Conservation (phyloP, 2,113 vertebrate genomes). For the Nibea coibor region DNA sequence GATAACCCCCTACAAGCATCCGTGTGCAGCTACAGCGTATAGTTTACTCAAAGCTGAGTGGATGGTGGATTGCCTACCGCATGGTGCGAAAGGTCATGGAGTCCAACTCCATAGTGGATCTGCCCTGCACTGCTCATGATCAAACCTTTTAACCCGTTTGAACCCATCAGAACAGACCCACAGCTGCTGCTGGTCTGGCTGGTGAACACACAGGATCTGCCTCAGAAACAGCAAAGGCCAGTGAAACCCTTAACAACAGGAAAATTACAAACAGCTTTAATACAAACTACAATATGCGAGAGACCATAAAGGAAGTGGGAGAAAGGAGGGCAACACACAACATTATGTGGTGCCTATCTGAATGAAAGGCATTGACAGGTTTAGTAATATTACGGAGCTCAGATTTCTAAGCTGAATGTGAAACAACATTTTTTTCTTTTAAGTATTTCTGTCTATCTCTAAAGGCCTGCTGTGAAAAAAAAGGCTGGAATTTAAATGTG, state of each 20-base stretch:
- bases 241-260: constrained; percentile 47
- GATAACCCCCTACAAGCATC: constrained; percentile 15
- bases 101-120: constrained; percentile 41
- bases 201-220: not conserved
- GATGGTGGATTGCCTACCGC: not conserved
- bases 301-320: not conserved
- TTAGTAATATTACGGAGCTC: not conserved
- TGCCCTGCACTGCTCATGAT: constrained; percentile 32
- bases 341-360: not conserved
- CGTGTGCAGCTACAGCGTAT: constrained; percentile 1
- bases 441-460: not conserved
- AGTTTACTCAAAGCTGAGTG: constrained; percentile 36
- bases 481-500: constrained; percentile 10
- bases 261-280: constrained; percentile 26
- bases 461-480: constrained; percentile 7
- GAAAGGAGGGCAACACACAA: not conserved
- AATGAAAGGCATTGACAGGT: constrained; percentile 11
- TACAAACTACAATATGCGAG: not conserved
- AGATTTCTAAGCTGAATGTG: not conserved
- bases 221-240: constrained; percentile 35
- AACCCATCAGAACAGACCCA: constrained; percentile 54
- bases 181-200: constrained; percentile 45
- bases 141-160: constrained; percentile 65
- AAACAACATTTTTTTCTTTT: not conserved
- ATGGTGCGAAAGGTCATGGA: constrained; percentile 33